Evolutionary conservation across 2,113 vertebrate genomes (phyloP), one percentile per base, ranked within the genome.

Genomic region (Brachypteracias leptosomus): DNA sequence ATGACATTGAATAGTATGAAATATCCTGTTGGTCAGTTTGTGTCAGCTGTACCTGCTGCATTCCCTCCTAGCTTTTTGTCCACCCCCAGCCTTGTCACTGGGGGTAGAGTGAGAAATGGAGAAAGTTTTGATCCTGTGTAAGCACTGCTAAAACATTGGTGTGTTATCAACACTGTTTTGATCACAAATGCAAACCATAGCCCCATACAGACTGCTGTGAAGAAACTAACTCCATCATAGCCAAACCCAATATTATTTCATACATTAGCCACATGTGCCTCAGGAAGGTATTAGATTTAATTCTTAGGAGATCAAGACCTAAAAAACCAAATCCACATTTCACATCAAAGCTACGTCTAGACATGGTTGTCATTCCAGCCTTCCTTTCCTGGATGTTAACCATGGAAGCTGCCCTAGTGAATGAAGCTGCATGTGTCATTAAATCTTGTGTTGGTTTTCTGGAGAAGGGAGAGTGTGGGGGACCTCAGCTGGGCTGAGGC

Each of bases 21-120:
- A 73, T 59, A 3, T 5, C 15, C 5, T 75, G 71, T 71, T 6
- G 67, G 2, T 8, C 46, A 18, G 46, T 3, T 0, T 58, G 77
- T 16, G 44, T 3, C 16, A 40, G 13, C 63, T 16, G 51, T 40
- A 9, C 33, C 31, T 59, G 5, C 16, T 87, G 9, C 2, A 0
- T 74, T 91, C 3, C 11, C 6, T 77, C 22, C 18, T 35, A 42
- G 33, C 11, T 21, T 78, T 21, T 38, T 80, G 20, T 57, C 7
- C 3, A 70, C 7, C 17, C n/a, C 10, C 22, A 79, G 2, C 13
- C 3, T 74, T 33, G 14, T 66, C 14, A 33, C 14, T 35, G 16
- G 4, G 16, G 6, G 8, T 7, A 77, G 36, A 70, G 10, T 4
- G 2, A 58, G 31, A 84, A 81, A 54, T 0, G 0, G 11, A 57